Evolutionary conservation across 2,797 vertebrate species (phyloP).

Genomic region (Megaceryle alcyon): DNA sequence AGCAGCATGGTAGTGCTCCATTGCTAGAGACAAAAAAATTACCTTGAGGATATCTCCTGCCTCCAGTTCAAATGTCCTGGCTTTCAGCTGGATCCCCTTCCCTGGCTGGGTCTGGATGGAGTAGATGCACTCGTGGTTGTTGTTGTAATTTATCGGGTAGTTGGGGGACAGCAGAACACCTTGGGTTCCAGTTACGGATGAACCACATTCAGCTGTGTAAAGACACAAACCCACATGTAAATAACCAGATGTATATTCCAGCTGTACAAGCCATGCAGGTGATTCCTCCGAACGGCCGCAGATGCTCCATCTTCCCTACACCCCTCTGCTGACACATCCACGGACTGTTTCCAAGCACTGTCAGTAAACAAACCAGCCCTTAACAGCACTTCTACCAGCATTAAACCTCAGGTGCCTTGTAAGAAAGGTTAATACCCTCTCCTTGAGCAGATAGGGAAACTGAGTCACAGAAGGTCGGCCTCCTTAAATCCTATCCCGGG

Average conservation of each 20-base stretch:
- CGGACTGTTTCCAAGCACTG: not conserved
- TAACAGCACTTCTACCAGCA: not conserved
- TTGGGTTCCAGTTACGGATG: constrained; percentile 95
- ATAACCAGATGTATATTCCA: fast-evolving
- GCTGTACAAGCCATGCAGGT: not conserved
- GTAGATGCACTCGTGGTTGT: constrained; percentile 99
- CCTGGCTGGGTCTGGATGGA: constrained; percentile 98
- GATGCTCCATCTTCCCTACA: not conserved
- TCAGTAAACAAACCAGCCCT: not conserved
- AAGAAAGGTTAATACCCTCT: not conserved
- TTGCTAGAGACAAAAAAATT: not conserved
- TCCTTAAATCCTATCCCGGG: not conserved
- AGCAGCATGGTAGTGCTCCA: not conserved
- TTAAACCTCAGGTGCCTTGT: not conserved
- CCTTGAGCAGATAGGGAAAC: not conserved
- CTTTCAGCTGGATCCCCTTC: constrained; percentile 96
- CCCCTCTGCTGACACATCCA: not conserved
- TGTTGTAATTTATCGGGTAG: constrained; percentile 95
- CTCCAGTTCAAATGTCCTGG: constrained; percentile 90
- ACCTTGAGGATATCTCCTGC: constrained; percentile 95
- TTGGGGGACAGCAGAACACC: constrained; percentile 97
- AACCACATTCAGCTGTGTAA: constrained; percentile 93
- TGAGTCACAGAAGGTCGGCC: not conserved
- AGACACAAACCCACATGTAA: constrained; percentile 65
- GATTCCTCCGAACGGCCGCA: not conserved